Conservation (phyloP, 2,888 invertebrate genomes). For the Lasiommata megera region DNA sequence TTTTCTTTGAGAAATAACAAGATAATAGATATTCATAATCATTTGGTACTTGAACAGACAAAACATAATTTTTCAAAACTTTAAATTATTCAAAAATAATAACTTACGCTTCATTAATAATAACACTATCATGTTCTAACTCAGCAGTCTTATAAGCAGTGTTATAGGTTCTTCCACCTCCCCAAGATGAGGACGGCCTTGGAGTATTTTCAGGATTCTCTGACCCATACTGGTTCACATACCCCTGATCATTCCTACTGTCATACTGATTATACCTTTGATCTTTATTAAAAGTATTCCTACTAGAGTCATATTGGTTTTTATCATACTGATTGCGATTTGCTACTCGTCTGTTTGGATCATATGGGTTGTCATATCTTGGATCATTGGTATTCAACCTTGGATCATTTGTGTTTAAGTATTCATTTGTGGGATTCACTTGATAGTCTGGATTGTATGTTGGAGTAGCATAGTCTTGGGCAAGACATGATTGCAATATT, state of each 20-base stretch:
- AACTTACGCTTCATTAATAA: slow-evolving; percentile 81
- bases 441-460: slow-evolving; percentile 62
- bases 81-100: background rate
- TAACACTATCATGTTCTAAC: slow-evolving; percentile 72
- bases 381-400: slow-evolving; percentile 45
- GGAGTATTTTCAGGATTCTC: slow-evolving; percentile 58
- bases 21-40: too few species aligned
- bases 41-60: too few species aligned
- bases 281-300: slow-evolving; percentile 45
- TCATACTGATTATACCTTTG: slow-evolving; percentile 50
- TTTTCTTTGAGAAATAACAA: too few species aligned
- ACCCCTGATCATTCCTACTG: slow-evolving; percentile 42
- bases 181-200: slow-evolving; percentile 59
- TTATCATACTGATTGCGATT: slow-evolving; percentile 47
- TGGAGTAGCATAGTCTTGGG: slow-evolving; percentile 63
- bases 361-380: slow-evolving; percentile 65
- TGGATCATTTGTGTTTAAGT: slow-evolving; percentile 44
- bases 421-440: slow-evolving; percentile 64
- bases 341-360: slow-evolving; percentile 51
- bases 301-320: slow-evolving; percentile 34
- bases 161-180: slow-evolving; percentile 48
- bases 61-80: too few species aligned
- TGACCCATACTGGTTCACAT: slow-evolving; percentile 43
- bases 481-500: slow-evolving; percentile 48
- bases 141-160: slow-evolving; percentile 51